These are phyloP conservation scores for Drosophila busckii DNA, from an alignment of 1,140 invertebrate genomes.

Conservation along the genomic window DNA sequence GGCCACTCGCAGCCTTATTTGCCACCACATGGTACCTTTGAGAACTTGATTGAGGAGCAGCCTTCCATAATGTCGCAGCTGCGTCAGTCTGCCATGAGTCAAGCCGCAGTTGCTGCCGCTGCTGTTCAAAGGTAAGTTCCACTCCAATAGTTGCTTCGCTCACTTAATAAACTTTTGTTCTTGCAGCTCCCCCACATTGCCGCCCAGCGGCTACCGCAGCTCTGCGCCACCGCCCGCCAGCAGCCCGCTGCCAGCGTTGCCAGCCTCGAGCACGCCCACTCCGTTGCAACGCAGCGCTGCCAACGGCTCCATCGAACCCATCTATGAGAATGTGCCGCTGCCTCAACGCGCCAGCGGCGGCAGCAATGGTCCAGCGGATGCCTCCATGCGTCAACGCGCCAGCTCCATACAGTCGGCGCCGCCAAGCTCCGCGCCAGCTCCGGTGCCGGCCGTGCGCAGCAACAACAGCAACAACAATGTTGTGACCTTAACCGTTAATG, in stretches of 20 bases:
- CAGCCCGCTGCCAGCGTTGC: conserved; percentile 46
- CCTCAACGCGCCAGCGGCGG: conserved; percentile 80
- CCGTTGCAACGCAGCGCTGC: conserved; percentile 60
- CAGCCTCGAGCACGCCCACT: conserved; percentile 35
- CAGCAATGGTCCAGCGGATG: conserved; percentile 33
- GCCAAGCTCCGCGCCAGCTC: conserved; percentile 80
- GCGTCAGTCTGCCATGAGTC: conserved; percentile 67
- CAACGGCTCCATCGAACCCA: conserved; percentile 82
- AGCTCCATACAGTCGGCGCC: conserved; percentile 84
- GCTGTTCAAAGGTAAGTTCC: conserved; percentile 48
- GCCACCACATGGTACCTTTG: conserved; percentile 84
- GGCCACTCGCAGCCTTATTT: conserved; percentile 80
- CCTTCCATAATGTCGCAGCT: conserved; percentile 79
- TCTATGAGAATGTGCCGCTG: conserved; percentile 88
- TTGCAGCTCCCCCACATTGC: conserved; percentile 55
- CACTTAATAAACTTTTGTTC: neutral
- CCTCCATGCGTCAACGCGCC: conserved; percentile 82
- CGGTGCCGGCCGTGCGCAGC: conserved; percentile 28
- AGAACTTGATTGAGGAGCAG: conserved; percentile 81
- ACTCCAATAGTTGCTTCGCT: neutral
- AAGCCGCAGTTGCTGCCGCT: conserved; percentile 46
- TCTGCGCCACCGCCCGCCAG: conserved; percentile 56
- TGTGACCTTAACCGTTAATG: conserved; percentile 44
- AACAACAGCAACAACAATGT: conserved; percentile 35
- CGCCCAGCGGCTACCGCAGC: conserved; percentile 62